These are phyloP conservation scores for Pyrgus malvae DNA, from an alignment of 2,888 invertebrate genomes.

Conservation along the genomic window DNA sequence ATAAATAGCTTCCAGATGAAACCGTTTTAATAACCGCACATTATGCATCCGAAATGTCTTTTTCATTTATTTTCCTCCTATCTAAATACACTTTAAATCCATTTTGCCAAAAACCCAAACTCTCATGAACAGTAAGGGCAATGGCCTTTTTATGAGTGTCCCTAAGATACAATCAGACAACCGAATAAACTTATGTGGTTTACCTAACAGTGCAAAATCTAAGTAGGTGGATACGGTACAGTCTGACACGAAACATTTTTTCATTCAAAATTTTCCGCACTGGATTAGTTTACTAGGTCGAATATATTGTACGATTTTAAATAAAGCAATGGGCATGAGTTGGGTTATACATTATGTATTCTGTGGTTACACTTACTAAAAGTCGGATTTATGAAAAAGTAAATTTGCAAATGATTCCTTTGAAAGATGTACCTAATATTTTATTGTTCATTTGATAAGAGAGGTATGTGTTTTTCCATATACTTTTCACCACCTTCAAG, in stretches of 20 bases:
- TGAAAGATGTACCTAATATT: too few species aligned
- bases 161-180: conserved; percentile 53
- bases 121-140: conserved; percentile 42
- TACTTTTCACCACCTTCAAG: too few species aligned
- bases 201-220: conserved; percentile 31
- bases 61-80: conserved; percentile 12
- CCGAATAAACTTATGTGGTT: conserved; percentile 39
- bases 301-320: background rate
- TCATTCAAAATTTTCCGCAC: background rate
- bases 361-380: too few species aligned
- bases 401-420: too few species aligned
- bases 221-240: conserved; percentile 28
- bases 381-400: too few species aligned
- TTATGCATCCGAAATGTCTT: too few species aligned
- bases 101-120: conserved; percentile 30
- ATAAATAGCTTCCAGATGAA: too few species aligned
- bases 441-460: too few species aligned
- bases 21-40: too few species aligned
- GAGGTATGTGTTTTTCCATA: too few species aligned
- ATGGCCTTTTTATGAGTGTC: conserved; percentile 56
- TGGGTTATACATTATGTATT: too few species aligned
- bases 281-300: background rate
- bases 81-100: conserved; percentile 20
- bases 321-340: too few species aligned
- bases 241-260: background rate